Evolutionary conservation across 2,113 vertebrate species (phyloP), one percentile per base, ranked within the genome.

Genomic region (Hemibagrus wyckioides): DNA sequence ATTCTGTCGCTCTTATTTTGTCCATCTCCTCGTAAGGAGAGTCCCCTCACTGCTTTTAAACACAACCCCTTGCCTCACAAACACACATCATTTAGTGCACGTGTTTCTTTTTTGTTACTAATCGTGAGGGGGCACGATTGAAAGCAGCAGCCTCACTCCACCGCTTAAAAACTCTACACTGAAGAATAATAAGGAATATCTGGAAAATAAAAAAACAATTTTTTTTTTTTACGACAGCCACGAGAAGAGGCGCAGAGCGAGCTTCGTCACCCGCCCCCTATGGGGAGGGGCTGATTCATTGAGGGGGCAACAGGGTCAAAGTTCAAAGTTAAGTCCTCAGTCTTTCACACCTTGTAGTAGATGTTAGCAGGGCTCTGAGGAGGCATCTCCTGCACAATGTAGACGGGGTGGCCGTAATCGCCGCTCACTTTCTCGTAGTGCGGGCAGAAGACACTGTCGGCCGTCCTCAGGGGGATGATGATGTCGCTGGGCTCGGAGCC

Each of bases 401-500:
- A 99, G 92, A 99, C 98, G 0, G 98, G 98, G 94, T 99, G 98
- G 93, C 98, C 98, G 90, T 99, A 99, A 93, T 99, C 98, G 41
- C 98, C 98, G 91, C 98, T 99, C 91, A 99, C 98, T 93, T 99
- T 99, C 96, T 99, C 98, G 90, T 99, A 99, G 94, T 99, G 98
- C 14, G 98, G 98, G 92, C 98, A 99, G 97, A 99, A 99, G 84
- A 99, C 98, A 92, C 98, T 98, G 96, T 99, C 98, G 91, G 97
- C 98, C 96, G 98, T 99, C 97, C 98, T 96, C 93, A 99, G 94
- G 79, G 98, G 98, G 95, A 99, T 99, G 95, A 99, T 99, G 96
- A 99, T 99, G 97, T 99, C 98, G 90, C 98, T 99, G 92, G 98
- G 98, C 95, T 99, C 98, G 3, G 98, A 99, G 95, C 98, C 98